phyloP scores from a whole-genome alignment of 2,113 vertebrate species.

The Rynchops niger region DNA sequence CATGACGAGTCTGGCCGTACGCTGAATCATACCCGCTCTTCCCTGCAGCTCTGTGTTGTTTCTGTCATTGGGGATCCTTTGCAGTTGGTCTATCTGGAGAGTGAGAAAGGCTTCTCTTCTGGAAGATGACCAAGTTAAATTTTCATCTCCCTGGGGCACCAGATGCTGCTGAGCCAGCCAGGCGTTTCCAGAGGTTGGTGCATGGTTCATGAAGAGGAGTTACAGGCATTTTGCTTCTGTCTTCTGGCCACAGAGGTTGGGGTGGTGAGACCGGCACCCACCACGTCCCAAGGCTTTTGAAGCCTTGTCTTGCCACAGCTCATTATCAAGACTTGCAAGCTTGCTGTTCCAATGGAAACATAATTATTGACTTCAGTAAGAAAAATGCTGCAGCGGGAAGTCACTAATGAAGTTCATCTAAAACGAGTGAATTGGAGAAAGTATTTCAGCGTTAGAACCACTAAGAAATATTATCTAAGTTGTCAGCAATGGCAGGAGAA shows the following conservation, averaged over 20 bases:
- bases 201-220: neutral
- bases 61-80: neutral
- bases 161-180: neutral
- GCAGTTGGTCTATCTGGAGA: neutral
- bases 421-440: neutral
- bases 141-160: neutral
- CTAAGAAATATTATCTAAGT: neutral
- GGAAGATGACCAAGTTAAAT: neutral
- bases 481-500: neutral
- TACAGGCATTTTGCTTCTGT: neutral
- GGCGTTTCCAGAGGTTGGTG: neutral
- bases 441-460: neutral
- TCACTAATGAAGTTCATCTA: neutral
- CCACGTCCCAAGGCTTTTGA: neutral
- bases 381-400: neutral
- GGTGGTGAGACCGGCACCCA: too few species aligned
- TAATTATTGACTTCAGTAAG: neutral
- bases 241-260: neutral
- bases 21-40: neutral
- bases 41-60: neutral
- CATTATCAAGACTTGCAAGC: neutral
- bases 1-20: fast-evolving
- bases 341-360: neutral
- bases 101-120: neutral
- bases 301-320: neutral